Base-by-base conservation (phyloP, 2,113 vertebrate genomes). In the Neofelis nebulosa region DNA sequence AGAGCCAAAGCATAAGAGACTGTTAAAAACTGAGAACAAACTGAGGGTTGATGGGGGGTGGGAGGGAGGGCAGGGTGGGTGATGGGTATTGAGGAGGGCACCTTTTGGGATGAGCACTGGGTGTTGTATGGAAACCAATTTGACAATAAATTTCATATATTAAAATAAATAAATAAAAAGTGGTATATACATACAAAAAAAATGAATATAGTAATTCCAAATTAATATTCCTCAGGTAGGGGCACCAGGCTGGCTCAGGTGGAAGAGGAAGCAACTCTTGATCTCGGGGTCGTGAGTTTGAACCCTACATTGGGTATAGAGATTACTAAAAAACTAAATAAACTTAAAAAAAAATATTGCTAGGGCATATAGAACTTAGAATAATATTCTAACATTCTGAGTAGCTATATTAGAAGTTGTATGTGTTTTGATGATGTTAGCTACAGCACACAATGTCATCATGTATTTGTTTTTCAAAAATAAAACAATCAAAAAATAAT, bases 401-500 rank as follows among this genome's bases (percentile, higher is more conserved):
- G 16, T 71, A 86, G 45, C 18, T 93, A 6, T 78, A 33, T 81
- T 19, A 41, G 25, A 84, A 63, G 5, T 7, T 91, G 3, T 50
- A 23, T 41, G 61, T 36, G 29, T 79, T 94, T 71, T 38, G 29
- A 79, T 65, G 12, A 33, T 87, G 69, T 88, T 95, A 41, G 6
- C 3, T 69, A 83, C 8, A 50, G 45, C 80, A 48, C 45, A 91
- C 96, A 89, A 89, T 76, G 6, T 36, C 38, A 50, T 96, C 84
- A 57, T 98, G 91, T 97, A 57, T 29, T 76, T 73, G n/a, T 98
- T 97, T 98, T 97, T 97, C 97, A 92, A 97, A 96, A 97, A 92
- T 97, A 97, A 83, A 92, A 91, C 7, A 92, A 95, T 98, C 96
- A 97, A 97, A 98, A 98, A 98, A 45, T 98, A 88, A 98, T 97